Base-by-base conservation (phyloP, 2,113 vertebrate genomes). In the Eclectus roratus region DNA sequence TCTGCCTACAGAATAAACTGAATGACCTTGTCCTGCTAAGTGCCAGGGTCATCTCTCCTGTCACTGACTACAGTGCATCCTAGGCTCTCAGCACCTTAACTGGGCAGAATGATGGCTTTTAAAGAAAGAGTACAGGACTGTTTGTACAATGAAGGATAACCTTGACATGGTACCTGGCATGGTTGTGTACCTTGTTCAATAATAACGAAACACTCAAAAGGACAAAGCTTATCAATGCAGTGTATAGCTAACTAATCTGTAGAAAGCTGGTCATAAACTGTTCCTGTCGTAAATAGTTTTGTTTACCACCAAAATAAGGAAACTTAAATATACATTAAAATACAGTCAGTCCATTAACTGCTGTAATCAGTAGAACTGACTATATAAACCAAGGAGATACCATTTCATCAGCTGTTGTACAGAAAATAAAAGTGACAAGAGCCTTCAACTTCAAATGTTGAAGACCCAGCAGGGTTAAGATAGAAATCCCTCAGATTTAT, bases 391-490 rank as follows among this genome's bases (percentile, higher is more conserved):
- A 89, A 27, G 0, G 37, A 92, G 85, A 49, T 85, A 73, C 41
- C 65, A 53, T 82, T 93, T 74, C 66, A 93, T 88, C 84, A 49
- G 53, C 2, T 43, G 50, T 86, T 72, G 60, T 61, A 88, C 53
- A 80, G 80, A 97, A 96, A 89, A 80, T 85, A 95, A 96, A 94
- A 94, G 78, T 72, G 5, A 91, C 60, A 91, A 88, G 76, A 95
- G 80, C 71, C 58, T 86, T 93, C 93, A 90, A 72, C 70, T 88
- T 95, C 50, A 23, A 50, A 2, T 23, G 53, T 77, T 70, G 78
- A 70, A 31, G 53, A 70, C 31, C 76, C 1, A 0, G 33, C 69
- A 76, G 53, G 44, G 76, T 91, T 91, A 86, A 85, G 72, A 85
- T 4, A 94, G 53, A 92, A 91, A 88, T 66, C 37, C 28, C 12